These are phyloP conservation scores for Enoplolaimus lenunculus DNA, from an alignment of 2,888 invertebrate species.

Conservation along the genomic window DNA sequence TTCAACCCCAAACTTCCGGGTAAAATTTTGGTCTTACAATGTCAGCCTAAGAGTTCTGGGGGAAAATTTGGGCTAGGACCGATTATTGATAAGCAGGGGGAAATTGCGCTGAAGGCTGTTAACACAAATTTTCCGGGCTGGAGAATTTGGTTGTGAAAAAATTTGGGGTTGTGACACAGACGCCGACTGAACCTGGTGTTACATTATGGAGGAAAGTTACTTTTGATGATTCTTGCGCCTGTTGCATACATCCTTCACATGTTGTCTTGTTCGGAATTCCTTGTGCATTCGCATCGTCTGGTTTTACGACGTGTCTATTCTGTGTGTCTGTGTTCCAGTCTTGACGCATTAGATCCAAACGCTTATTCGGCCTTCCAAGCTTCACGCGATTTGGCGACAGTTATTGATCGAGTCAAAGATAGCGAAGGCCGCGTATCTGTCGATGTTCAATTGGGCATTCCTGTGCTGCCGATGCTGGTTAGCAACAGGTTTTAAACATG, in stretches of 20 bases:
- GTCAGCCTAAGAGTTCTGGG: no score
- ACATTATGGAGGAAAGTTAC: no score
- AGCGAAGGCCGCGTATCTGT: constrained; percentile 39
- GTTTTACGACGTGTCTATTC: neutral
- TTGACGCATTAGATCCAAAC: constrained; percentile 69
- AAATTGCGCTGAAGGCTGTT: no score
- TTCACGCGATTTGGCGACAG: constrained; percentile 60
- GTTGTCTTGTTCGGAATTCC: neutral
- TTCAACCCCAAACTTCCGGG: no score
- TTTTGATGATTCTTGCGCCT: no score
- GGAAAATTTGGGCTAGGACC: no score
- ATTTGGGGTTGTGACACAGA: no score
- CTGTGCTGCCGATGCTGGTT: constrained; percentile 75
- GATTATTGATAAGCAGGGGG: no score
- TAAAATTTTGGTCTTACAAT: no score
- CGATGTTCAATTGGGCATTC: constrained; percentile 63
- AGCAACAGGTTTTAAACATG: constrained; percentile 27
- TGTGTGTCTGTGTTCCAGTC: constrained; percentile 38
- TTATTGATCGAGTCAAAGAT: constrained; percentile 52
- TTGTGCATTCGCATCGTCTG: neutral
- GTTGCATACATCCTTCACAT: neutral
- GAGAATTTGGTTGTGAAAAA: no score
- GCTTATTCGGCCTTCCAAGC: constrained; percentile 77
- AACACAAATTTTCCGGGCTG: no score
- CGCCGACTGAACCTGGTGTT: no score